These are phyloP conservation scores for Hydrolagus affinis DNA, from an alignment of 2,113 vertebrate genomes.

Conservation along the genomic window DNA sequence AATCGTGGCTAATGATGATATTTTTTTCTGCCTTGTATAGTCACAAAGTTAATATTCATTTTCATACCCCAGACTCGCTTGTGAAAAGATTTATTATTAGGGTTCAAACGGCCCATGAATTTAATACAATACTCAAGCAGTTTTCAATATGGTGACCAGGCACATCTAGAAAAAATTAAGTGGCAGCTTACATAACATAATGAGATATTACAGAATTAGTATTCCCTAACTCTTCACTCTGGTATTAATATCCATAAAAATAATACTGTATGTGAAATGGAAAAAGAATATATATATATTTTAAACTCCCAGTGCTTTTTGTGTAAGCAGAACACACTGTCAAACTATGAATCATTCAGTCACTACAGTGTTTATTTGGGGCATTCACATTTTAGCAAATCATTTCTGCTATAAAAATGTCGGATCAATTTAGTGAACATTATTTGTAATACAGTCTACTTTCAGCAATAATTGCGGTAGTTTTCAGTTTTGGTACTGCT, in stretches of 20 bases:
- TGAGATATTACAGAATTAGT: not conserved
- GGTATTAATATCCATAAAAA: not conserved
- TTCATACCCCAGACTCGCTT: not conserved
- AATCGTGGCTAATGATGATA: not conserved
- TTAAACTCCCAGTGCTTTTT: too few relatives aligned
- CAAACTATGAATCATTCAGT: too few relatives aligned
- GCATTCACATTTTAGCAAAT: not conserved
- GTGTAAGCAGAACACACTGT: too few relatives aligned
- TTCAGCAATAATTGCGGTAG: not conserved
- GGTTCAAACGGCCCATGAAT: not conserved
- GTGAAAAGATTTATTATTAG: not conserved
- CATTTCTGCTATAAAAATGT: not conserved
- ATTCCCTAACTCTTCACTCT: not conserved
- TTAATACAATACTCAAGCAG: not conserved
- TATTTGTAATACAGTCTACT: not conserved
- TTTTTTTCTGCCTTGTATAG: not conserved
- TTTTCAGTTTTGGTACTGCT: too few relatives aligned
- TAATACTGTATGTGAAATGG: too few relatives aligned
- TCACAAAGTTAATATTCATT: slow-evolving; percentile 13
- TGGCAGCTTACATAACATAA: not conserved
- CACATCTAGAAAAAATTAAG: not conserved
- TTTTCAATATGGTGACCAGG: slow-evolving; percentile 11
- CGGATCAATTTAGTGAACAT: not conserved
- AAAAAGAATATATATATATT: too few relatives aligned
- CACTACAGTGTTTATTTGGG: too few relatives aligned